Evolutionary conservation across 2,888 invertebrate genomes (phyloP), one percentile per base, ranked within the genome.

Genomic region (Terebella lapidaria): DNA sequence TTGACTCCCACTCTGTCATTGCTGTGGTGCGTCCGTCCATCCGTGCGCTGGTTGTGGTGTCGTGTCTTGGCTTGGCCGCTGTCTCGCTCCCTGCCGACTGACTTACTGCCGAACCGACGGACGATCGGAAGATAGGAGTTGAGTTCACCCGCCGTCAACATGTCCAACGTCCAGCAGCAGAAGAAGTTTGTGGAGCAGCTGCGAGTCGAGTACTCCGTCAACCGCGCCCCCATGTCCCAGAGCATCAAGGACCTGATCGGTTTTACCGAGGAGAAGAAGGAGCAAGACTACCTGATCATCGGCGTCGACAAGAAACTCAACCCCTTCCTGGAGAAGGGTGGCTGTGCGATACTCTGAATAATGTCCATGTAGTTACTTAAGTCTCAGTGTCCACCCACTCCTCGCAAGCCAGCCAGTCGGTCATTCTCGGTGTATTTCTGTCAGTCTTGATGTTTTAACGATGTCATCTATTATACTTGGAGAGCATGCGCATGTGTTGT

Each of bases 141-240:
- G n/a, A n/a, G n/a, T n/a, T n/a, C n/a, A n/a, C 55, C 30, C 20
- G 5, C 20, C 26, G n/a, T 3, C 3, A 56, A 18, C 59, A 66
- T 66, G 66, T 66, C 66, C 15, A 57, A 49, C 25, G 22, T 25
- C 3, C 42, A 30, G 2, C 66, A 66, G 57, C 67, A 66, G 55
- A 70, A 67, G 61, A 66, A 68, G 60, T 24, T 70, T 1, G 68
- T 68, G 49, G 68, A 68, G 58, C 68, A 68, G 58, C 63, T 68
- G 22, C 56, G 66, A 18, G 59, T 59, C 18, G 68, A 68, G 61
- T 65, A 65, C 46, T 30, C 45, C 42, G 53, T 68, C 24, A 27
- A 54, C 18, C 60, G 68, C 5, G 45, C 59, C 22, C 64, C 68
- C n/a, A 56, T 69, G 35, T 61, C 66, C 1, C 60, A 64, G 51